Conservation (phyloP, 1,140 invertebrate genomes). For the Caenorhabditis tropicalis region DNA sequence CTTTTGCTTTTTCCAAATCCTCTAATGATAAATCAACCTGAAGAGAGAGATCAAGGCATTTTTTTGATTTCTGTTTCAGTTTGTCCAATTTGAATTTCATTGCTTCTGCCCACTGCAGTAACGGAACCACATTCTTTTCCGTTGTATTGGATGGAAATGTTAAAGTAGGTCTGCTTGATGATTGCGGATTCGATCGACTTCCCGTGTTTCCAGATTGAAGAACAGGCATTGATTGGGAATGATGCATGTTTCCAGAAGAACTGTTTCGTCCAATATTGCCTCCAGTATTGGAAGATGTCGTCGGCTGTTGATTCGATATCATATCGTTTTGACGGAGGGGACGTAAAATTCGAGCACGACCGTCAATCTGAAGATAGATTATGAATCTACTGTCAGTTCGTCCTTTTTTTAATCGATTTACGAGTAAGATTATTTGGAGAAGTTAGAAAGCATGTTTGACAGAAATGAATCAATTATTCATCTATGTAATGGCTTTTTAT, state of each 20-base stretch:
- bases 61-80: neutral
- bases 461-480: too few species aligned
- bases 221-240: constrained; percentile 25
- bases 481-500: too few species aligned
- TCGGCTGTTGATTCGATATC: constrained; percentile 7
- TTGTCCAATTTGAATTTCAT: neutral
- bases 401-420: too few species aligned
- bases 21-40: neutral
- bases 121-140: neutral
- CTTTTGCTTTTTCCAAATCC: neutral
- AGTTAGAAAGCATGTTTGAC: too few species aligned
- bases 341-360: neutral
- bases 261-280: neutral
- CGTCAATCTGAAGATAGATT: neutral
- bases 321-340: neutral
- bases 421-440: too few species aligned
- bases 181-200: neutral
- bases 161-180: neutral
- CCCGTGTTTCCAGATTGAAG: neutral
- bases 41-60: neutral
- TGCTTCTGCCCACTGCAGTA: neutral
- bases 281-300: neutral
- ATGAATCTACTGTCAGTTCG: too few species aligned
- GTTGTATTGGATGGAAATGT: constrained; percentile 17
- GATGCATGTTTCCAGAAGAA: neutral